These are phyloP conservation scores for Columba guinea DNA, from an alignment of 2,797 vertebrate genomes.

Conservation along the genomic window DNA sequence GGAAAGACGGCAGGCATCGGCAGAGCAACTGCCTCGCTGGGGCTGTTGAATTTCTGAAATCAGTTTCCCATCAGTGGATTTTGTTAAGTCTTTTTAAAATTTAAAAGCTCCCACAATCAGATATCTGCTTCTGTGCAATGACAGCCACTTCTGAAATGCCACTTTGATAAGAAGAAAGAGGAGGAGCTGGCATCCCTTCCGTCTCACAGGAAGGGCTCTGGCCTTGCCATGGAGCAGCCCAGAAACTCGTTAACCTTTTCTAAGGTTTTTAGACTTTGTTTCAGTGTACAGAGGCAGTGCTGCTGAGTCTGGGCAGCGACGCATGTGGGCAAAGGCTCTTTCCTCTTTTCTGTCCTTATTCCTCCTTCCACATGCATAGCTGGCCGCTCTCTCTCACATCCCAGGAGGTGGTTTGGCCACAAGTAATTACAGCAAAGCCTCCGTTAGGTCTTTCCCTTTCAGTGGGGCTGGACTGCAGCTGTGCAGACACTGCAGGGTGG, in stretches of 20 bases:
- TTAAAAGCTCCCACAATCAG: slow-evolving; percentile 10
- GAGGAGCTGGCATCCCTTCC: background rate
- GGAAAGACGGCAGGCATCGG: background rate
- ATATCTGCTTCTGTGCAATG: background rate
- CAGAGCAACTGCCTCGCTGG: background rate
- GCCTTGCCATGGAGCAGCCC: background rate
- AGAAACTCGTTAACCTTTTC: background rate
- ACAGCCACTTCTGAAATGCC: slow-evolving; percentile 21
- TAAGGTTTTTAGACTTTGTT: background rate
- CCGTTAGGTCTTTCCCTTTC: background rate
- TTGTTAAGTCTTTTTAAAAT: background rate
- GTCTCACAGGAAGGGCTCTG: background rate
- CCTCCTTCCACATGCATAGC: fast-evolving
- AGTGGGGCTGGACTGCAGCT: background rate
- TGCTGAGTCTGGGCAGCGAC: background rate
- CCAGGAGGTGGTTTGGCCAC: too few relatives aligned
- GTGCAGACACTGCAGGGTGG: background rate
- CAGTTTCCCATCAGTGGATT: background rate
- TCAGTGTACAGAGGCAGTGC: fast-evolving
- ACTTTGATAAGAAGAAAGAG: background rate
- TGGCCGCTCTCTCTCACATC: background rate
- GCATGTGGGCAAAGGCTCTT: fast-evolving
- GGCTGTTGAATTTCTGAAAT: slow-evolving; percentile 36
- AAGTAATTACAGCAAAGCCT: background rate
- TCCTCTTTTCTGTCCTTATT: background rate